A percentile compares a stretch with the other conserved stretches of the same genome.
phyloP scores from a whole-genome alignment of 2,797 vertebrate species.

The Pseudomugil gertrudae region DNA sequence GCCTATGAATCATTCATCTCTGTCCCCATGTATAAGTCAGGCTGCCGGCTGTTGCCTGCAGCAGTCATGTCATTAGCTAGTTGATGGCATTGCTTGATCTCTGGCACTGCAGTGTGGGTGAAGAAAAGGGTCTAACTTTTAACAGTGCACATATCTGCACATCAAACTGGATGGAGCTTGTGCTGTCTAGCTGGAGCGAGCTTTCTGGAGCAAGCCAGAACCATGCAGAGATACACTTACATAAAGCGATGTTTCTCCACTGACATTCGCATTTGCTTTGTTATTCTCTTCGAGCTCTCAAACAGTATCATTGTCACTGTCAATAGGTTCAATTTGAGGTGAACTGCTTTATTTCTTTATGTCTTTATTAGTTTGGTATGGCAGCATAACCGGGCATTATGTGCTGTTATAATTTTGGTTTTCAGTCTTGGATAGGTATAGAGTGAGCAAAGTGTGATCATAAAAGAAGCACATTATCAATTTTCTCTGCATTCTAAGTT shows the following conservation, averaged over 20 bases:
- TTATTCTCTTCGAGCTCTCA: slow-evolving; percentile 2
- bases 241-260: slow-evolving; percentile 18
- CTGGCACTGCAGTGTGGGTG: slow-evolving; percentile 57
- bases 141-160: slow-evolving; percentile 47
- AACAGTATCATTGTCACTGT: slow-evolving; percentile 4
- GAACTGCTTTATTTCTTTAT: slow-evolving; percentile 21
- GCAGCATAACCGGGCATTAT: slow-evolving; percentile 29
- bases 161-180: slow-evolving; percentile 35
- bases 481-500: slow-evolving; percentile 10
- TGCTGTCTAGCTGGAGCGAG: slow-evolving; percentile 20
- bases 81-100: slow-evolving; percentile 77
- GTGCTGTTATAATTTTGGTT: slow-evolving; percentile 26
- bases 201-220: slow-evolving; percentile 23
- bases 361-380: slow-evolving; percentile 54
- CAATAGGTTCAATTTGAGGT: slow-evolving; percentile 34
- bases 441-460: slow-evolving; percentile 11
- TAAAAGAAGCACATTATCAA: neutral
- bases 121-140: slow-evolving; percentile 56
- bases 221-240: slow-evolving; percentile 2
- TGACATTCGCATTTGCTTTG: slow-evolving; percentile 13
- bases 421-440: slow-evolving; percentile 4
- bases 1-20: slow-evolving; percentile 82
- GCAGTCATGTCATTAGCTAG: slow-evolving; percentile 77
- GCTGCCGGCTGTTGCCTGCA: slow-evolving; percentile 66
- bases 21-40: slow-evolving; percentile 82